Percentiles rank a stretch among this genome's conserved stretches.
Conservation (phyloP, 2,888 invertebrate genomes). For the Watsonalla cultraria region DNA sequence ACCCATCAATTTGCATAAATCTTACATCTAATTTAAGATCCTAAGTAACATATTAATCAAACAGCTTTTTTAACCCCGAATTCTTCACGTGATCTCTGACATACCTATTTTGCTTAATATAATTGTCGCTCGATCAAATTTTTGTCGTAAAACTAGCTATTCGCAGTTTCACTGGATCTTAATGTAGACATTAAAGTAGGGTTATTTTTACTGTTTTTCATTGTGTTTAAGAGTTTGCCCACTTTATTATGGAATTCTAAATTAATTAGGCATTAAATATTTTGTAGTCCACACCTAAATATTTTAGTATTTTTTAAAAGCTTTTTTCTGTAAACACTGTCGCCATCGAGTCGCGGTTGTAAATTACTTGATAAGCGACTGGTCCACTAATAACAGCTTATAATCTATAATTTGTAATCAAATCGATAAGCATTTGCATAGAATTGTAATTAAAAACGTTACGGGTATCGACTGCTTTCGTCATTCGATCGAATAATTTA, state of each 20-base stretch:
- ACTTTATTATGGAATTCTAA: too few species aligned
- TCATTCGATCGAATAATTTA: slow-evolving; percentile 34
- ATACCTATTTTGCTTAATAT: slow-evolving; percentile 19
- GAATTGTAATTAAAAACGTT: slow-evolving; percentile 56
- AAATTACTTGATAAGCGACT: neutral
- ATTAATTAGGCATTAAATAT: too few species aligned
- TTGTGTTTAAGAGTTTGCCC: too few species aligned
- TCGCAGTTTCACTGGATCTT: neutral
- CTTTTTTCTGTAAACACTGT: neutral
- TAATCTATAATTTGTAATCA: slow-evolving; percentile 27
- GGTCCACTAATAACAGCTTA: neutral
- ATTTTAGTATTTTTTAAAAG: neutral
- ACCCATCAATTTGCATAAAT: slow-evolving; percentile 60
- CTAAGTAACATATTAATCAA: slow-evolving; percentile 64
- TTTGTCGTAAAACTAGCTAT: slow-evolving; percentile 5
- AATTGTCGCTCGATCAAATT: slow-evolving; percentile 10
- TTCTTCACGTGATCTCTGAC: slow-evolving; percentile 43
- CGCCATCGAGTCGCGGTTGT: neutral
- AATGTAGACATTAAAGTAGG: neutral
- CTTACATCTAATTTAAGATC: slow-evolving; percentile 53
- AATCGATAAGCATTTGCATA: slow-evolving; percentile 49
- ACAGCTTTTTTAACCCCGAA: slow-evolving; percentile 48
- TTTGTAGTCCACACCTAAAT: neutral
- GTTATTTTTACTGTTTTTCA: too few species aligned
- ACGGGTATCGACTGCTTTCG: slow-evolving; percentile 30